Conservation (phyloP, 2,888 invertebrate genomes). For the Andrena flavipes region DNA sequence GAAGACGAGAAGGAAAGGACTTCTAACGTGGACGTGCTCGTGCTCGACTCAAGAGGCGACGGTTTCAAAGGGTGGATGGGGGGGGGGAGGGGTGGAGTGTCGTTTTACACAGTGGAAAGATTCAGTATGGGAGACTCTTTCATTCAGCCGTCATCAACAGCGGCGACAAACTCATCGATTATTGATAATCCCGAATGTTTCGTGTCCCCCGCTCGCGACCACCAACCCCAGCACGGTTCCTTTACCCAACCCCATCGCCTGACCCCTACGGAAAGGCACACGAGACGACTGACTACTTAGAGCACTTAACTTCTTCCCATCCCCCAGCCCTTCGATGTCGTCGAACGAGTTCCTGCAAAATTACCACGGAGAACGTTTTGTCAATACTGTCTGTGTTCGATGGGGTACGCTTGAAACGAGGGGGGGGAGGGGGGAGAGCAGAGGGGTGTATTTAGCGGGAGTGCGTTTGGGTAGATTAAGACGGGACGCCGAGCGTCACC, state of each 20-base stretch:
- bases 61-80: too few species aligned
- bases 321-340: conserved; percentile 2
- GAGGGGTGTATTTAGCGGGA: neutral
- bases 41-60: neutral
- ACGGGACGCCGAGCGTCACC: neutral
- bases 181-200: conserved; percentile 6
- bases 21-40: neutral
- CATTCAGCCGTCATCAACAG: conserved; percentile 2
- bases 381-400: conserved; percentile 33
- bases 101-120: neutral
- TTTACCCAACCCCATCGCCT: conserved; percentile 8
- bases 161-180: conserved; percentile 3
- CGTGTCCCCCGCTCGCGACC: conserved; percentile 9
- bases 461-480: conserved; percentile 22
- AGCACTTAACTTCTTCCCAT: neutral
- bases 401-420: neutral
- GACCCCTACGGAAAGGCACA: neutral
- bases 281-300: neutral
- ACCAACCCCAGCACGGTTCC: conserved; percentile 15
- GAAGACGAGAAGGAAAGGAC: conserved; percentile 18
- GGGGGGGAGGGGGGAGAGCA: neutral
- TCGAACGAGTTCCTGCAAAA: conserved; percentile 48
- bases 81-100: too few species aligned
- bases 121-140: neutral
- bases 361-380: conserved; percentile 17